Percentiles rank a stretch among this genome's conserved stretches.
Conservation (phyloP, 2,888 invertebrate species). For the Diplolepis rosae region DNA sequence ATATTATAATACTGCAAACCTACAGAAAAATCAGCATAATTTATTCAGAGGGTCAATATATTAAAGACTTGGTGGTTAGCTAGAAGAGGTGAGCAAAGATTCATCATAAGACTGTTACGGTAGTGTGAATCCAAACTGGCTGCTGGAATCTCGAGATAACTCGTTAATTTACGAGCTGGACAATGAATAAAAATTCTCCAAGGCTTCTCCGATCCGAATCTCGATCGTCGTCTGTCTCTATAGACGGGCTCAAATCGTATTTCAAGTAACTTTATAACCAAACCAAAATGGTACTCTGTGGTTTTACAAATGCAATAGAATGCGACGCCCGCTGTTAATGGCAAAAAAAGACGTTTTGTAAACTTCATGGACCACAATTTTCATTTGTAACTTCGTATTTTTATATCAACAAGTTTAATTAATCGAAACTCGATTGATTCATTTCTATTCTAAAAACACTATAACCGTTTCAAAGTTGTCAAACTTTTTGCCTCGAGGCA, state of each 20-base stretch:
- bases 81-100: conserved; percentile 20
- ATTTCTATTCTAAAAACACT: not conserved
- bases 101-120: conserved; percentile 23
- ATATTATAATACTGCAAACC: not conserved
- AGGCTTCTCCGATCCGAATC: conserved; percentile 28
- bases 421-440: not conserved
- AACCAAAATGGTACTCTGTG: conserved; percentile 23
- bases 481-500: too few species aligned
- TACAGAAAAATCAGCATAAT: not conserved
- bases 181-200: conserved; percentile 62
- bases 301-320: conserved; percentile 27
- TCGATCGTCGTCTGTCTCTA: conserved; percentile 31
- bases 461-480: too few species aligned
- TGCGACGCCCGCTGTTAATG: conserved; percentile 6
- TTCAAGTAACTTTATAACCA: conserved; percentile 26
- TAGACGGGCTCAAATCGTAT: conserved; percentile 29
- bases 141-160: conserved; percentile 27
- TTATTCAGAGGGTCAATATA: not conserved
- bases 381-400: not conserved
- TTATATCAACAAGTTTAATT: not conserved
- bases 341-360: conserved; percentile 5
- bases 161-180: conserved; percentile 61
- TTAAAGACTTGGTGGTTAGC: not conserved
- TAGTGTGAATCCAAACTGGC: conserved; percentile 26
- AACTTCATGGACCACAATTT: conserved; percentile 5